Percentiles rank a stretch among this genome's conserved stretches.
phyloP scores from a whole-genome alignment of 1,140 invertebrate genomes.

The Rhyacophila brunnea region DNA sequence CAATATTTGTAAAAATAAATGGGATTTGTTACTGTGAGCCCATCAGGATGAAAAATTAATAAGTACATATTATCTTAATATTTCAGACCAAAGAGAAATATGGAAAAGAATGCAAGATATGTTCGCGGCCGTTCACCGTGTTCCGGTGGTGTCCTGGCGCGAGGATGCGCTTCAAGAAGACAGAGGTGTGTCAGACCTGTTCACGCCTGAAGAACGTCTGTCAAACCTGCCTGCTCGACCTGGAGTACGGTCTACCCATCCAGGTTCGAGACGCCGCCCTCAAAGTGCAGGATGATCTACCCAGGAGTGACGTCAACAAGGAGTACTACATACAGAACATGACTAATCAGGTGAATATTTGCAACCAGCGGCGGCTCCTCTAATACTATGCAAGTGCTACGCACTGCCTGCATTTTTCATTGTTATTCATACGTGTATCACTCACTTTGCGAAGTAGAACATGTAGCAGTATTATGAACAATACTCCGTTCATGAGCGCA shows the following conservation, averaged over 20 bases:
- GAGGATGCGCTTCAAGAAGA: constrained; percentile 98
- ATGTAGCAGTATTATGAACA: too few relatives aligned
- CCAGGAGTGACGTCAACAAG: constrained; percentile 97
- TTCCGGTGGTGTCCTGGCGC: constrained; percentile 98
- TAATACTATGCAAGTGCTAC: too few relatives aligned
- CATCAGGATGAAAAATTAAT: too few relatives aligned
- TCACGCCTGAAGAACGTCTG: constrained; percentile 98
- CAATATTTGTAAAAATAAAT: too few relatives aligned
- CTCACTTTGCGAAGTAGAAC: too few relatives aligned
- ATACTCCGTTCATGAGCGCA: too few relatives aligned
- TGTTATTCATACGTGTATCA: too few relatives aligned
- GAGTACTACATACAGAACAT: constrained; percentile 98
- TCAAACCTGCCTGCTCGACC: constrained; percentile 96
- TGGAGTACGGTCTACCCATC: constrained; percentile 94
- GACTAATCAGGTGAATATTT: constrained; percentile 72
- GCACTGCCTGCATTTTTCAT: too few relatives aligned
- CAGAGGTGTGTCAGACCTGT: constrained; percentile 99
- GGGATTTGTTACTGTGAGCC: too few relatives aligned
- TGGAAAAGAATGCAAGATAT: constrained; percentile 99
- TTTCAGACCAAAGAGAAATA: constrained; percentile 95
- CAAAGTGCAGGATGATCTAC: constrained; percentile 92
- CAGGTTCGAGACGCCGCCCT: constrained; percentile 95
- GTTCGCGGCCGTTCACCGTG: constrained; percentile 95
- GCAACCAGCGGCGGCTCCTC: too few relatives aligned
- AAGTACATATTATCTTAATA: too few relatives aligned